These are phyloP conservation scores for Nasonia vitripennis DNA, from an alignment of 1,140 invertebrate species.

Conservation along the genomic window DNA sequence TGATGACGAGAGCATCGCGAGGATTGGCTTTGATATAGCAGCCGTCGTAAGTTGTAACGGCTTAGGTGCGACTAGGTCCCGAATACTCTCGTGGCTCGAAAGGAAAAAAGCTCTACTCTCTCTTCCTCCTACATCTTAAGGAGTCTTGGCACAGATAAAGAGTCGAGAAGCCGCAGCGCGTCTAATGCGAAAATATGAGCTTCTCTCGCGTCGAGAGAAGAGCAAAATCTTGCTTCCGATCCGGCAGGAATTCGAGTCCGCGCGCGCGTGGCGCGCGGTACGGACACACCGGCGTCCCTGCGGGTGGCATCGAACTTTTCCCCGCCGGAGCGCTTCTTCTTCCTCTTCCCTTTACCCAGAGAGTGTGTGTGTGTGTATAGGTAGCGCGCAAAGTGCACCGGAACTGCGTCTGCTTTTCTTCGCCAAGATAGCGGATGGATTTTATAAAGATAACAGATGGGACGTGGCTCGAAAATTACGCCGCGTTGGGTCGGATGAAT, in stretches of 20 bases:
- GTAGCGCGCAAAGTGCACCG: background rate
- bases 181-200: constrained; percentile 47
- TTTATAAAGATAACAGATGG: too few relatives aligned
- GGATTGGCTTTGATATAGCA: too few relatives aligned
- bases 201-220: background rate
- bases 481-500: too few relatives aligned
- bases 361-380: too few relatives aligned
- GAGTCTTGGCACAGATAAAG: background rate
- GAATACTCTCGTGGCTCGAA: too few relatives aligned
- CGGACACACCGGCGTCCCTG: background rate
- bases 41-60: too few relatives aligned
- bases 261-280: background rate
- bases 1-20: too few relatives aligned
- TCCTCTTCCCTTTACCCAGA: background rate
- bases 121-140: too few relatives aligned
- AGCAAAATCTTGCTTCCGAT: background rate
- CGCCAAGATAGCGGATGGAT: too few relatives aligned
- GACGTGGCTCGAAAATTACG: too few relatives aligned
- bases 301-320: constrained; percentile 32
- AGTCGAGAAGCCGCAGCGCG: background rate
- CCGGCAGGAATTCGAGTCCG: background rate
- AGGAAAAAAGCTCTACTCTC: too few relatives aligned
- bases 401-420: background rate
- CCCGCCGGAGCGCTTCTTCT: background rate
- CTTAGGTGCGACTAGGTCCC: background rate